Conservation (phyloP, 2,888 invertebrate genomes). For the Ommatoiulus sabulosus region DNA sequence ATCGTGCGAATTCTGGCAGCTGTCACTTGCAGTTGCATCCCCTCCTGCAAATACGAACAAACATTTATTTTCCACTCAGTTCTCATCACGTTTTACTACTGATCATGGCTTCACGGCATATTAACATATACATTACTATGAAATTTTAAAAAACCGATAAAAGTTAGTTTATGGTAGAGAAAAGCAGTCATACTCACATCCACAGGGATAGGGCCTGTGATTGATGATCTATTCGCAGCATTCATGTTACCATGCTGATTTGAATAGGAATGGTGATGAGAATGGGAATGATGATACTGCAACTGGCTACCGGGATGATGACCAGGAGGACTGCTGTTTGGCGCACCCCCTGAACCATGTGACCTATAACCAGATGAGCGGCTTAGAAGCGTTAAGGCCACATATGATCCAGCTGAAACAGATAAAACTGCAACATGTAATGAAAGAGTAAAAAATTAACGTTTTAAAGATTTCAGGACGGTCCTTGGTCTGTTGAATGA, state of each 20-base stretch:
- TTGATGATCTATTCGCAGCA: slow-evolving; percentile 61
- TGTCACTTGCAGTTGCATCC: slow-evolving; percentile 82
- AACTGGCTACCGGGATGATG: slow-evolving; percentile 58
- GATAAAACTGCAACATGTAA: slow-evolving; percentile 35
- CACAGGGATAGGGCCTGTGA: slow-evolving; percentile 74
- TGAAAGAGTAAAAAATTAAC: background rate
- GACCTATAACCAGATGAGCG: slow-evolving; percentile 63
- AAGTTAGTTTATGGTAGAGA: background rate
- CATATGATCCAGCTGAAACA: slow-evolving; percentile 69
- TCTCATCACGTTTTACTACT: background rate
- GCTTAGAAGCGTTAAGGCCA: slow-evolving; percentile 69
- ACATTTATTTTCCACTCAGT: background rate
- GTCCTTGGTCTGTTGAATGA: background rate
- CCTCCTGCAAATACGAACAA: slow-evolving; percentile 71
- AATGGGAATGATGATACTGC: slow-evolving; percentile 61
- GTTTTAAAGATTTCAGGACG: background rate
- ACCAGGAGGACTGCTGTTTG: slow-evolving; percentile 63
- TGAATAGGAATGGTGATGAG: slow-evolving; percentile 61
- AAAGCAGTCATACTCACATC: slow-evolving; percentile 77
- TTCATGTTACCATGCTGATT: slow-evolving; percentile 60
- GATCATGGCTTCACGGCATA: background rate
- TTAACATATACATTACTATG: background rate
- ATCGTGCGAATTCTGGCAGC: slow-evolving; percentile 86
- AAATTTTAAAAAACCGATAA: background rate
- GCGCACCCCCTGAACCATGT: slow-evolving; percentile 54